Percentiles rank a stretch among this genome's conserved stretches.
Evolutionary conservation across 2,797 vertebrate species (phyloP).

Genomic region (Anomalospiza imberbis): DNA sequence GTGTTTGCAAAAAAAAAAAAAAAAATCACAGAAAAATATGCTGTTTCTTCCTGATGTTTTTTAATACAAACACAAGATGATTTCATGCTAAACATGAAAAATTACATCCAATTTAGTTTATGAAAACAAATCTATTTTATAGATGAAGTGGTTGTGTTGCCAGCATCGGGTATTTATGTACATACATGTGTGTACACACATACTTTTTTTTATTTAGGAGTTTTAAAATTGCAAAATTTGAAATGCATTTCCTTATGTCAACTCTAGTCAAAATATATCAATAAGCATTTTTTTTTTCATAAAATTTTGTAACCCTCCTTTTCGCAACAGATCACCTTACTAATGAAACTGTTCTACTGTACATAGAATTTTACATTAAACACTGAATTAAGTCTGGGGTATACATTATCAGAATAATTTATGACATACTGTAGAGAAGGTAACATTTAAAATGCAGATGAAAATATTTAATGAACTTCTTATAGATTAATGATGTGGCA

Average conservation of each 20-base stretch:
- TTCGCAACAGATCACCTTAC: not conserved
- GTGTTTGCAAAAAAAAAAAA: not conserved
- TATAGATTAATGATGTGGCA: conserved; percentile 67
- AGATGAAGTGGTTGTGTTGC: not conserved
- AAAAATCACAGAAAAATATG: rapidly evolving
- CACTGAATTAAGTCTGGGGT: conserved; percentile 7
- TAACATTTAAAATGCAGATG: conserved; percentile 52
- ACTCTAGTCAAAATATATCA: not conserved
- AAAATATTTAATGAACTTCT: conserved; percentile 67
- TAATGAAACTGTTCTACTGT: not conserved
- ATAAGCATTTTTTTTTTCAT: not conserved
- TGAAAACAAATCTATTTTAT: not conserved
- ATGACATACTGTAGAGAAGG: not conserved
- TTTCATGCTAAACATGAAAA: not conserved
- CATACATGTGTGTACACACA: not conserved
- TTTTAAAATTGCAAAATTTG: not conserved
- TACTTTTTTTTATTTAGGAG: not conserved
- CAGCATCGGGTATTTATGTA: not conserved
- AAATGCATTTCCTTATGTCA: not conserved
- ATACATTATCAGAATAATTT: conserved; percentile 40
- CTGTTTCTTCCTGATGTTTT: not conserved
- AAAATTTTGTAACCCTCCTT: not conserved
- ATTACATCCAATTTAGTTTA: not conserved
- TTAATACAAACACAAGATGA: not conserved
- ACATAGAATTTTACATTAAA: conserved; percentile 34